These are phyloP conservation scores for Ectropis crepuscularia DNA, from an alignment of 2,888 invertebrate genomes.

Conservation along the genomic window DNA sequence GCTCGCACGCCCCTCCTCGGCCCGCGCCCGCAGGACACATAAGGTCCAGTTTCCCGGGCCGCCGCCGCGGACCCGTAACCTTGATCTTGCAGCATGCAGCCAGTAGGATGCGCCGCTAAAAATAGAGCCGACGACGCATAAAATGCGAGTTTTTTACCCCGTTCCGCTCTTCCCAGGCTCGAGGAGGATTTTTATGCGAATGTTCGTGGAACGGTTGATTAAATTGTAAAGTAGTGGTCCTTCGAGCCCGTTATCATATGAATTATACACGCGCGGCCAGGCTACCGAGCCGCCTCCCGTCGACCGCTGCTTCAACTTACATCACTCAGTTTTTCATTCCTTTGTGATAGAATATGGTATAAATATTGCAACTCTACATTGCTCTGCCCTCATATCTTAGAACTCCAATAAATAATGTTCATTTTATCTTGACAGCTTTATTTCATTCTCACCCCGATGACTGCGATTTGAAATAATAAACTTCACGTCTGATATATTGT, in stretches of 20 bases:
- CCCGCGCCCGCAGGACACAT: conserved; percentile 38
- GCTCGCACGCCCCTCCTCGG: conserved; percentile 50
- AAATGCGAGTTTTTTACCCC: conserved; percentile 72
- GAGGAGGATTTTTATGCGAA: conserved; percentile 63
- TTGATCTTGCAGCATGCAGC: conserved; percentile 77
- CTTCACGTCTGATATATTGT: background rate
- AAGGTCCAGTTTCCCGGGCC: conserved; percentile 49
- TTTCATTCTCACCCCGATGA: conserved; percentile 12
- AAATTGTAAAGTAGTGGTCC: conserved; percentile 63
- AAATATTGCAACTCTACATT: conserved; percentile 8
- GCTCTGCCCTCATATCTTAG: background rate
- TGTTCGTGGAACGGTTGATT: conserved; percentile 60
- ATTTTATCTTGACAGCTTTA: conserved; percentile 22
- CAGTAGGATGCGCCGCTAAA: conserved; percentile 79
- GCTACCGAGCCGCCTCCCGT: conserved; percentile 18
- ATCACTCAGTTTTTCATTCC: conserved; percentile 24
- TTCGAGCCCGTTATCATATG: conserved; percentile 55
- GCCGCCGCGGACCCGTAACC: conserved; percentile 69
- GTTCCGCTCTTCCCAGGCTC: conserved; percentile 72
- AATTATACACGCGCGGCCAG: conserved; percentile 40
- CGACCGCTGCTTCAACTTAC: conserved; percentile 18
- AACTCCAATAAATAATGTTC: conserved; percentile 2
- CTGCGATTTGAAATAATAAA: conserved; percentile 1
- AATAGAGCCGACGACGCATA: conserved; percentile 73
- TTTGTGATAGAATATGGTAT: conserved; percentile 21